Conservation (phyloP, 2,888 invertebrate species). For the Pilophorus perplexus region DNA sequence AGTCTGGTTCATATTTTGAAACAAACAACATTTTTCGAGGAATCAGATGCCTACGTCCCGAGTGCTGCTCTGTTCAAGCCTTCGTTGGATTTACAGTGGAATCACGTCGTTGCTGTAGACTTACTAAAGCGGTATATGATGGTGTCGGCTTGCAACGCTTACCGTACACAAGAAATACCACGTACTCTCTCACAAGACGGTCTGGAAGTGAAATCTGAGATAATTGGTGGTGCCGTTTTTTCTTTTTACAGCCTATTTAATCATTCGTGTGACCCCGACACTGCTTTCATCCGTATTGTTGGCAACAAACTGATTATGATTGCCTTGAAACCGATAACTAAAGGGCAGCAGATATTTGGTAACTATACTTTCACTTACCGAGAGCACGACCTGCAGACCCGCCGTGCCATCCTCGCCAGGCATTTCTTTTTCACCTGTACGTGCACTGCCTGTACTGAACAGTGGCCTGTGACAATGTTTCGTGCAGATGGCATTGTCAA, state of each 20-base stretch:
- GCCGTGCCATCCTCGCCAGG: constrained; percentile 61
- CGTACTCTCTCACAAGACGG: background rate
- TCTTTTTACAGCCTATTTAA: constrained; percentile 71
- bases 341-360: constrained; percentile 70
- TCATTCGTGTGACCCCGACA: constrained; percentile 85
- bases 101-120: constrained; percentile 58
- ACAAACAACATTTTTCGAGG: constrained; percentile 60
- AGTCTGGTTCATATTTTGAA: constrained; percentile 63
- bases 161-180: constrained; percentile 65
- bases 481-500: too few relatives aligned
- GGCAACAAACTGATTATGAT: constrained; percentile 55
- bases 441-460: constrained; percentile 69
- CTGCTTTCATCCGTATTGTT: too few relatives aligned
- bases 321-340: constrained; percentile 66
- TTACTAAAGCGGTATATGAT: constrained; percentile 72
- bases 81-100: constrained; percentile 12
- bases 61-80: background rate
- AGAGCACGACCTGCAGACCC: constrained; percentile 57
- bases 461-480: constrained; percentile 72
- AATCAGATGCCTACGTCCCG: too few relatives aligned
- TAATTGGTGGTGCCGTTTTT: constrained; percentile 70
- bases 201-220: constrained; percentile 50
- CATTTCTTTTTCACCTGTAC: constrained; percentile 79
- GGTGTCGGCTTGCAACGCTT: constrained; percentile 82
- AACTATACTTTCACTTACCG: constrained; percentile 81